These are phyloP conservation scores for Euclidia mi DNA, from an alignment of 2,888 invertebrate species.

Conservation along the genomic window DNA sequence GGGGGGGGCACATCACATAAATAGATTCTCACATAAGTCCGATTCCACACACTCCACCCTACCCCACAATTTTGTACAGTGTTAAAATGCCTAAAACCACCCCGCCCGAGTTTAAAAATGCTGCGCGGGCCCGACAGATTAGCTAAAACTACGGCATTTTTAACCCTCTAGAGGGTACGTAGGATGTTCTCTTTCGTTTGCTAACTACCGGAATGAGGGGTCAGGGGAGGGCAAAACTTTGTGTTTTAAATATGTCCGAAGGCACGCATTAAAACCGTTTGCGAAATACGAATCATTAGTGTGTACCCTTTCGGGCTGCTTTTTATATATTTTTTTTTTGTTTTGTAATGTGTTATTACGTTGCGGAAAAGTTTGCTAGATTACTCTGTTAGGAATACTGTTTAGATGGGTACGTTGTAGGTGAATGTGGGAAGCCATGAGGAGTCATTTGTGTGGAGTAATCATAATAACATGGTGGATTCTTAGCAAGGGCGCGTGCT, in stretches of 20 bases:
- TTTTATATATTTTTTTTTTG: slow-evolving; percentile 51
- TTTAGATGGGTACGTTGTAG: not conserved
- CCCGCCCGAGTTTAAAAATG: slow-evolving; percentile 78
- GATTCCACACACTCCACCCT: slow-evolving; percentile 83
- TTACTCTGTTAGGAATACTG: slow-evolving; percentile 17
- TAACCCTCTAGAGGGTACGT: slow-evolving; percentile 76
- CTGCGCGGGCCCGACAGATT: slow-evolving; percentile 86
- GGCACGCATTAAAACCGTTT: slow-evolving; percentile 86
- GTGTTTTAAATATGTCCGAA: slow-evolving; percentile 89
- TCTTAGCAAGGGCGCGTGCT: not conserved
- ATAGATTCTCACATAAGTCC: slow-evolving; percentile 89
- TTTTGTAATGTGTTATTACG: slow-evolving; percentile 31
- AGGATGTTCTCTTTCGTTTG: slow-evolving; percentile 62
- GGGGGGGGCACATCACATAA: slow-evolving; percentile 81
- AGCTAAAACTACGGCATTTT: slow-evolving; percentile 93
- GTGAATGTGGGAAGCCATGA: not conserved
- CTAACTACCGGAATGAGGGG: slow-evolving; percentile 88
- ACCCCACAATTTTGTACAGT: slow-evolving; percentile 86
- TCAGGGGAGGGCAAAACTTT: slow-evolving; percentile 79
- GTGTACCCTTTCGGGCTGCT: slow-evolving; percentile 59
- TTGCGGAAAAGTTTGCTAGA: slow-evolving; percentile 22
- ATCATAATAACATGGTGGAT: not conserved
- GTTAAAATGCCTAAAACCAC: slow-evolving; percentile 89
- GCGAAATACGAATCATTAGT: slow-evolving; percentile 86
- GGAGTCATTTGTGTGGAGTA: not conserved